Percentiles rank a stretch among this genome's conserved stretches.
Conservation (phyloP, 2,797 vertebrate genomes). For the Aulostomus chinensis region DNA sequence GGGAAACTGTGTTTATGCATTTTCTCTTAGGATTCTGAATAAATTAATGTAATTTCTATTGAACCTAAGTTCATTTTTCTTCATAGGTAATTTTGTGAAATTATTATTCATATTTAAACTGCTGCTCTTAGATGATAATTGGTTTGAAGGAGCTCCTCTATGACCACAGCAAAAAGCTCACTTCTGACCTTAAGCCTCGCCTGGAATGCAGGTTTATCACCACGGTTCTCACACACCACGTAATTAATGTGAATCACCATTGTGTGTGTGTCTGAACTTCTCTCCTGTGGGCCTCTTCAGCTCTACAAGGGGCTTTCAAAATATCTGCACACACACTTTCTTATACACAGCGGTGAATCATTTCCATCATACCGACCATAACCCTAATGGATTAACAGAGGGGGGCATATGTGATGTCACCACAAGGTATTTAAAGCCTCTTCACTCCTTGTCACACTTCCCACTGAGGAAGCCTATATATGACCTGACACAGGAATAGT, state of each 20-base stretch:
- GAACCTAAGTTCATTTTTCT: too few relatives aligned
- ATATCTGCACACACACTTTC: too few relatives aligned
- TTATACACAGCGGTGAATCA: neutral
- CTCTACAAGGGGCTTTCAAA: too few relatives aligned
- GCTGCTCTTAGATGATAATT: neutral
- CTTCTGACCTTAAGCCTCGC: too few relatives aligned
- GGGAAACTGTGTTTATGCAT: neutral
- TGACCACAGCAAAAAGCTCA: too few relatives aligned
- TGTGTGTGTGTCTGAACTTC: too few relatives aligned
- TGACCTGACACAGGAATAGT: constrained; percentile 42
- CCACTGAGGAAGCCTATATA: constrained; percentile 5
- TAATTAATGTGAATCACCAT: constrained; percentile 14
- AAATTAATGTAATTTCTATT: neutral
- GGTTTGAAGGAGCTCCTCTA: neutral
- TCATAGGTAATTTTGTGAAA: neutral
- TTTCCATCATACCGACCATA: neutral
- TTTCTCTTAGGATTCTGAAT: neutral
- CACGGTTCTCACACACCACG: neutral
- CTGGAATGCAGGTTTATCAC: constrained; percentile 17
- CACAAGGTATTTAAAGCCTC: constrained; percentile 11
- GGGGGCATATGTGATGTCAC: constrained; percentile 12
- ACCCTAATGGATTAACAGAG: neutral
- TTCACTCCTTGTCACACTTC: constrained; percentile 19
- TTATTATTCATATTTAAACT: neutral
- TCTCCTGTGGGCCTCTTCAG: too few relatives aligned